Evolutionary conservation across 2,888 invertebrate species (phyloP).

Genomic region (Gymnocheta viridis): DNA sequence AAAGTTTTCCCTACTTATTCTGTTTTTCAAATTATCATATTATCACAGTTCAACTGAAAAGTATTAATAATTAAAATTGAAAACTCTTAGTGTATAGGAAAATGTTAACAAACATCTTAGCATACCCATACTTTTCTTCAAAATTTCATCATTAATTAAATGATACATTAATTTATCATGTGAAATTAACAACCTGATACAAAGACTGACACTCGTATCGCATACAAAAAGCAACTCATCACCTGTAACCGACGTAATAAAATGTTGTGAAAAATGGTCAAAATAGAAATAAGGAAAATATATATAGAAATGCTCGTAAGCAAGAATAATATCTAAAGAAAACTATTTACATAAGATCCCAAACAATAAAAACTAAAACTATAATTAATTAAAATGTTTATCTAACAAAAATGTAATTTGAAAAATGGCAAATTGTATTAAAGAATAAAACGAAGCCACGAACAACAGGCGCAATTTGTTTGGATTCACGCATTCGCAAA

Average conservation of each 20-base stretch:
- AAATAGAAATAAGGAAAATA: neutral
- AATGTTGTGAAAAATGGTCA: conserved; percentile 59
- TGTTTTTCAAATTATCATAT: too few relatives aligned
- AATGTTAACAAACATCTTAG: too few relatives aligned
- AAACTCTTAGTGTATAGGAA: too few relatives aligned
- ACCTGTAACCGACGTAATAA: conserved; percentile 61
- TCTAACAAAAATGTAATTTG: conserved; percentile 68
- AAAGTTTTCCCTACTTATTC: too few relatives aligned
- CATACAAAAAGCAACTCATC: conserved; percentile 60
- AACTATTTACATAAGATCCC: conserved; percentile 48
- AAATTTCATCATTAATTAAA: conserved; percentile 57
- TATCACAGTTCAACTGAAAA: too few relatives aligned
- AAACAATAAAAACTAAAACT: conserved; percentile 66
- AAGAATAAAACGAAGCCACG: conserved; percentile 45
- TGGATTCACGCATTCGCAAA: conserved; percentile 60
- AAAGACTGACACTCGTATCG: conserved; percentile 12
- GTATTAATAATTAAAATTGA: neutral
- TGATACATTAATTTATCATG: conserved; percentile 55
- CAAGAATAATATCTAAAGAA: conserved; percentile 18
- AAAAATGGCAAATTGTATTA: conserved; percentile 67
- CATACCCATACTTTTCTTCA: neutral
- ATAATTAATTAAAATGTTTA: conserved; percentile 70
- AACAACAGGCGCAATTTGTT: conserved; percentile 39
- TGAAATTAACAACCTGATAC: conserved; percentile 53
- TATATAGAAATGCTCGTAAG: neutral